These are phyloP conservation scores for Malacoctenus gilli DNA, from an alignment of 2,797 vertebrate genomes.

Conservation along the genomic window DNA sequence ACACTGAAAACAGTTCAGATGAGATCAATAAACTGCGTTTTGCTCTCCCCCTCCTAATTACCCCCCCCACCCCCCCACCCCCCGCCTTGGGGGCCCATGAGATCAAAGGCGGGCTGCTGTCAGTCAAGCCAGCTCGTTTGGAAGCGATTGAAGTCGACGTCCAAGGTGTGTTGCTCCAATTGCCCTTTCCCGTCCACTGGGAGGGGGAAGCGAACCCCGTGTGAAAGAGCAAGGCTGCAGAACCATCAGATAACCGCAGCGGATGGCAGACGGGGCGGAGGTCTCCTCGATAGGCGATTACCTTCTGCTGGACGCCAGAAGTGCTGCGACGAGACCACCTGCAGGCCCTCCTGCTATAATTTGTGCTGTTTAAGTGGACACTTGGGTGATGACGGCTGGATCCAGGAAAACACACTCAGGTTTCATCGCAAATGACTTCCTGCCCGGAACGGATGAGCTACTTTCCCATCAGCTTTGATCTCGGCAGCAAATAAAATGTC, in stretches of 20 bases:
- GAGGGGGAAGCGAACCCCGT: conserved; percentile 10
- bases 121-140: conserved; percentile 49
- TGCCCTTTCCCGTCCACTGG: conserved; percentile 26
- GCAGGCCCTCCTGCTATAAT: conserved; percentile 10
- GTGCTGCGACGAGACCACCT: conserved; percentile 43
- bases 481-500: no score
- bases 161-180: conserved; percentile 18
- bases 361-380: conserved; percentile 19
- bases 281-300: not conserved
- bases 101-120: conserved; percentile 19
- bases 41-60: conserved; percentile 6
- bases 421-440: conserved; percentile 3
- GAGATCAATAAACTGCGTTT: conserved; percentile 40
- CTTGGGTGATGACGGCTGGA: conserved; percentile 38
- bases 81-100: conserved; percentile 1
- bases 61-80: not conserved
- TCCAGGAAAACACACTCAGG: no score
- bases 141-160: conserved; percentile 43
- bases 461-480: not conserved
- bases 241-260: conserved; percentile 1
- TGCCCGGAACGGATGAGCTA: not conserved
- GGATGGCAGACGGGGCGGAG: not conserved
- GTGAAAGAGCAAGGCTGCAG: conserved; percentile 10
- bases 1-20: conserved; percentile 23
- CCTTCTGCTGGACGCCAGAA: conserved; percentile 3